These are phyloP conservation scores for Aleiodes alternator DNA, from an alignment of 2,888 invertebrate genomes.

Conservation along the genomic window DNA sequence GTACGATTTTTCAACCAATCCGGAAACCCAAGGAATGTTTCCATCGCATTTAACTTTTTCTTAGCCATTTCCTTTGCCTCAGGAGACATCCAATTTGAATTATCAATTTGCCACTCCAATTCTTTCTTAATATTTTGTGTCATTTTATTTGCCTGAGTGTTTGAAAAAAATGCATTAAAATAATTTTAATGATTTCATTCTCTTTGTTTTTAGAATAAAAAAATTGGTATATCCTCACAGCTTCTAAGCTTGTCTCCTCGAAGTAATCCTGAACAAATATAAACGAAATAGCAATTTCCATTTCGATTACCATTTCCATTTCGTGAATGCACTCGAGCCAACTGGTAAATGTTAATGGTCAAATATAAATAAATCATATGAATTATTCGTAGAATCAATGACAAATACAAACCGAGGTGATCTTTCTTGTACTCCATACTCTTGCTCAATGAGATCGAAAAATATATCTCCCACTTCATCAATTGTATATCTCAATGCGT, in stretches of 20 bases:
- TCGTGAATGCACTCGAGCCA: slow-evolving; percentile 47
- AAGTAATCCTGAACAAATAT: slow-evolving; percentile 48
- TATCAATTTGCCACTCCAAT: too few species aligned
- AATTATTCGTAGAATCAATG: background rate
- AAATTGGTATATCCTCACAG: slow-evolving; percentile 26
- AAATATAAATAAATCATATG: background rate
- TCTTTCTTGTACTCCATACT: slow-evolving; percentile 22
- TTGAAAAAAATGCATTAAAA: too few species aligned
- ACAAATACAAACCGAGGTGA: slow-evolving; percentile 37
- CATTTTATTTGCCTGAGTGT: too few species aligned
- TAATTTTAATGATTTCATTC: too few species aligned
- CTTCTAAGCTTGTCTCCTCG: slow-evolving; percentile 38
- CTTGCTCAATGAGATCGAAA: background rate
- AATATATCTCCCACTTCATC: slow-evolving; percentile 39
- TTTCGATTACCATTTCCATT: slow-evolving; percentile 48
- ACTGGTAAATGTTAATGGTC: slow-evolving; percentile 23
- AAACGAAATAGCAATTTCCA: slow-evolving; percentile 40
- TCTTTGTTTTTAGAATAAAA: too few species aligned
- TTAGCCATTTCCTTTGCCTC: too few species aligned
- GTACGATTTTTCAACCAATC: slow-evolving; percentile 77
- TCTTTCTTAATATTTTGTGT: too few species aligned
- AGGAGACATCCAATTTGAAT: too few species aligned
- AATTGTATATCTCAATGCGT: slow-evolving; percentile 47
- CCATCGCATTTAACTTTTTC: slow-evolving; percentile 64
- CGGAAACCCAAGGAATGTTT: slow-evolving; percentile 78